phyloP scores from a whole-genome alignment of 1,140 invertebrate genomes.

The Coelopa frigida region DNA sequence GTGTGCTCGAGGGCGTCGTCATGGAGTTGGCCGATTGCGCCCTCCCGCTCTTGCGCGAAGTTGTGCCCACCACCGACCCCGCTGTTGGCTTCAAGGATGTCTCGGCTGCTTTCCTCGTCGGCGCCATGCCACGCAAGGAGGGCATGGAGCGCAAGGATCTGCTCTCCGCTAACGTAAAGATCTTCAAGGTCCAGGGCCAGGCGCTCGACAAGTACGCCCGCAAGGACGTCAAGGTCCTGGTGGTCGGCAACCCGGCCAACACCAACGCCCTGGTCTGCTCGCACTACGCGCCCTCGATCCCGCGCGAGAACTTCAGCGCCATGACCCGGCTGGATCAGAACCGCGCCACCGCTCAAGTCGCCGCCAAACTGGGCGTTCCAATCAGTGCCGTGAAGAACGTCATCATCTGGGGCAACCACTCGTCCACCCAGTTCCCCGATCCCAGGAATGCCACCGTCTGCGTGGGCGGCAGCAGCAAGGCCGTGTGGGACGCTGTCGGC shows the following conservation, averaged over 20 bases:
- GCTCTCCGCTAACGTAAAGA: slow-evolving; percentile 93
- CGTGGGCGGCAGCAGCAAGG: slow-evolving; percentile 47
- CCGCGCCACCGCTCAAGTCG: slow-evolving; percentile 79
- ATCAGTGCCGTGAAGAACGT: slow-evolving; percentile 79
- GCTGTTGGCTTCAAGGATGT: slow-evolving; percentile 91
- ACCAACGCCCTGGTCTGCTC: slow-evolving; percentile 97
- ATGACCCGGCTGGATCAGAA: slow-evolving; percentile 99
- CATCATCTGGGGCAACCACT: slow-evolving; percentile 99
- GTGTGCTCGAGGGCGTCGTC: slow-evolving; percentile 89
- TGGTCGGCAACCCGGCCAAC: slow-evolving; percentile 99
- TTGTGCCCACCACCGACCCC: slow-evolving; percentile 82
- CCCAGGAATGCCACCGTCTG: slow-evolving; percentile 73
- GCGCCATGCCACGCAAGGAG: slow-evolving; percentile 95
- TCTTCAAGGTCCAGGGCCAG: slow-evolving; percentile 93
- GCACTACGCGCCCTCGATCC: slow-evolving; percentile 96
- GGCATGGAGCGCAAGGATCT: slow-evolving; percentile 99
- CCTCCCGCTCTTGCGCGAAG: slow-evolving; percentile 76
- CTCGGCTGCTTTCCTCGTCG: slow-evolving; percentile 95
- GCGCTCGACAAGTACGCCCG: slow-evolving; percentile 89
- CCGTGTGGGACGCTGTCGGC: slow-evolving; percentile 67
- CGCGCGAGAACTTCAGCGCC: slow-evolving; percentile 93
- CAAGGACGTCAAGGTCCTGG: slow-evolving; percentile 91
- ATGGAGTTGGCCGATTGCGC: slow-evolving; percentile 97
- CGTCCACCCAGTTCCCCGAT: slow-evolving; percentile 97
- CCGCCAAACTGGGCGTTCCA: slow-evolving; percentile 57